Conservation (phyloP, 2,888 invertebrate genomes). For the Cheilosia vulpina region DNA sequence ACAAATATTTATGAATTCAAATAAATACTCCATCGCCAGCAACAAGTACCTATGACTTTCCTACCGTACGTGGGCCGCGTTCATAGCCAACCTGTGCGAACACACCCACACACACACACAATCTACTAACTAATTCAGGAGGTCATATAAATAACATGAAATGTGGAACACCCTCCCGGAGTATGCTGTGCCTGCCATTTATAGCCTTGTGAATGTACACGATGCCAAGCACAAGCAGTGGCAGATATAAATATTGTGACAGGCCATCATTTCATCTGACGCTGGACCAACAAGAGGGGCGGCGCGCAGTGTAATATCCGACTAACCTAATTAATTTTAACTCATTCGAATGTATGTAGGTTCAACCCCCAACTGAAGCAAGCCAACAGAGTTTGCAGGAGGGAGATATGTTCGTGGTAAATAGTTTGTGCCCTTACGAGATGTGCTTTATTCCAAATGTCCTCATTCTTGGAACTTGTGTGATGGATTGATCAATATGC, state of each 20-base stretch:
- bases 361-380: no score
- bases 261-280: constrained; percentile 37
- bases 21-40: constrained; percentile 32
- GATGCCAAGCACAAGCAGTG: constrained; percentile 12
- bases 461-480: no score
- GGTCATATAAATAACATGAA: constrained; percentile 56
- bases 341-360: no score
- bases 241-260: constrained; percentile 37
- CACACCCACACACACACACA: background rate
- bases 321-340: no score
- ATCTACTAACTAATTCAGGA: constrained; percentile 45
- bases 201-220: no score
- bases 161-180: constrained; percentile 47
- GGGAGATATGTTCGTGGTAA: no score
- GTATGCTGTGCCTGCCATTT: constrained; percentile 3
- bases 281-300: background rate
- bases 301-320: no score
- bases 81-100: no score
- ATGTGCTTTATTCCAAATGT: no score
- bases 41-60: constrained; percentile 45
- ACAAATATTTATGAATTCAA: constrained; percentile 42
- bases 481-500: no score
- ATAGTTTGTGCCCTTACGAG: no score
- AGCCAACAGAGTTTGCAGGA: no score
- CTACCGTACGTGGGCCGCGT: constrained; percentile 5